These are phyloP conservation scores for Strigamia crassipes DNA, from an alignment of 2,888 invertebrate species.

Conservation along the genomic window DNA sequence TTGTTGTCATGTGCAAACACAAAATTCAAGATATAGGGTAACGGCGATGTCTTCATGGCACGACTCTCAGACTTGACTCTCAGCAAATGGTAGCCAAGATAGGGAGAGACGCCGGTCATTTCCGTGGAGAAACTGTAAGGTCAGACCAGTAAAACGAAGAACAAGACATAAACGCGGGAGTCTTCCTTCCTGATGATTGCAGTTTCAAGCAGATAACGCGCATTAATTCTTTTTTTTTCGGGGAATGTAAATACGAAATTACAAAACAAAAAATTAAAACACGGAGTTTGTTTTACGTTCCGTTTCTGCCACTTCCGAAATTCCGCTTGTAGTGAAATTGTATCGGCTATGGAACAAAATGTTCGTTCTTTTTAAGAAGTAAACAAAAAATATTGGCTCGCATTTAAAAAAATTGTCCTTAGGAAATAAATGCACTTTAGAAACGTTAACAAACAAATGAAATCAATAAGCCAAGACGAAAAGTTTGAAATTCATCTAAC, in stretches of 20 bases:
- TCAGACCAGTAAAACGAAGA: constrained; percentile 15
- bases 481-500: no score
- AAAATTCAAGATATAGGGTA: no score
- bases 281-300: no score
- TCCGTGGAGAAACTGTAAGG: constrained; percentile 19
- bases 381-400: neutral
- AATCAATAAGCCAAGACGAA: no score
- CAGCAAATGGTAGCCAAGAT: constrained; percentile 12
- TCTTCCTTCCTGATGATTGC: constrained; percentile 32
- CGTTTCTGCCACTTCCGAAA: no score
- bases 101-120: constrained; percentile 12
- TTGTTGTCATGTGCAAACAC: no score
- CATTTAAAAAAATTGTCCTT: neutral
- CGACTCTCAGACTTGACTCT: neutral
- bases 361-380: neutral
- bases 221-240: neutral
- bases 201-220: neutral
- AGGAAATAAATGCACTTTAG: neutral
- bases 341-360: neutral
- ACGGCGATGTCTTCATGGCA: neutral
- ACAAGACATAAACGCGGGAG: constrained; percentile 38
- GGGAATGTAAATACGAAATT: neutral
- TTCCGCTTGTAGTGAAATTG: neutral
- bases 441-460: neutral
- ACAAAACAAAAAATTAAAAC: neutral